Evolutionary conservation across 2,113 vertebrate species (phyloP).

Genomic region (Psammodynastes pulverulentus): DNA sequence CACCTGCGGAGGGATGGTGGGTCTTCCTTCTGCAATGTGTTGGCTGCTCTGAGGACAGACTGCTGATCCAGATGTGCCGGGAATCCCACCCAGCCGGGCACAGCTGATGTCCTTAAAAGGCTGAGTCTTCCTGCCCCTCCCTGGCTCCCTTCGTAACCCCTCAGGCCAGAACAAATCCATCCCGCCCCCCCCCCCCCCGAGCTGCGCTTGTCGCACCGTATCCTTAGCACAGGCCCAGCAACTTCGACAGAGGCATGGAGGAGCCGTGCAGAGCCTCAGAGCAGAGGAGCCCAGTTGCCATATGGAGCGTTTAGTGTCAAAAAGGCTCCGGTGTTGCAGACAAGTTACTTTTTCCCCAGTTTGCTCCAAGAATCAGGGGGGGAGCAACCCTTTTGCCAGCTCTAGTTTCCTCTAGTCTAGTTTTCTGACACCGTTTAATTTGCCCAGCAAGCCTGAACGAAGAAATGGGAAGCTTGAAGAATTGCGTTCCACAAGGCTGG

Average conservation of each 20-base stretch:
- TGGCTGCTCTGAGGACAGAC: background rate
- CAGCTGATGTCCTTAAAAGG: background rate
- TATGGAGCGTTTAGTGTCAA: background rate
- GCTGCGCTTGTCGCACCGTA: accelerated
- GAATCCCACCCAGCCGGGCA: background rate
- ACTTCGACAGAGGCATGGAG: background rate
- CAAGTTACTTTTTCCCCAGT: background rate
- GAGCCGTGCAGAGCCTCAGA: background rate
- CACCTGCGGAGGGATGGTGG: background rate
- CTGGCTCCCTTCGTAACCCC: background rate
- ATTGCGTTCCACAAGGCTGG: background rate
- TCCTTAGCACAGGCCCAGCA: no score
- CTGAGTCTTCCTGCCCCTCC: background rate
- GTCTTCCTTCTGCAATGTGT: background rate
- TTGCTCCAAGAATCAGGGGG: no score
- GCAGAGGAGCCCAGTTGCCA: background rate
- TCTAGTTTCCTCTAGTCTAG: background rate
- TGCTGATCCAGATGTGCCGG: background rate
- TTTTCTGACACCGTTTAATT: background rate
- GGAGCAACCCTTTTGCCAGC: background rate
- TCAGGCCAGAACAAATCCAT: background rate
- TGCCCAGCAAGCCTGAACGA: no score
- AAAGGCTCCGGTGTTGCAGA: no score
- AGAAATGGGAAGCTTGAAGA: background rate
- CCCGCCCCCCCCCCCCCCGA: accelerated